Evolutionary conservation across 2,113 vertebrate genomes (phyloP).

Genomic region (Isurus oxyrinchus): DNA sequence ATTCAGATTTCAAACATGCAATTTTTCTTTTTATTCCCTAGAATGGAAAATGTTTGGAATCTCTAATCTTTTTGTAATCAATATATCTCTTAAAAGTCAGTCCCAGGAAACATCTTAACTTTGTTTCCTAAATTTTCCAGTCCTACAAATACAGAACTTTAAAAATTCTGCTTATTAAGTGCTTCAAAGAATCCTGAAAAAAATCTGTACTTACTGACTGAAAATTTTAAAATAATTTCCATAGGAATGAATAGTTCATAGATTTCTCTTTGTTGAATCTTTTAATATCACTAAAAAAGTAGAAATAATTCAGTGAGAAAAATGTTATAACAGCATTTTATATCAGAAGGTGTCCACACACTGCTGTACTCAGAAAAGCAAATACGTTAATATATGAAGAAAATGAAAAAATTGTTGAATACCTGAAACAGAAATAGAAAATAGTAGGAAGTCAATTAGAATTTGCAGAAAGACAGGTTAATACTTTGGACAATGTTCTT

Average conservation of each 20-base stretch:
- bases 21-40: background rate
- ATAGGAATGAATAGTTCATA: background rate
- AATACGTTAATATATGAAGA: background rate
- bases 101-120: background rate
- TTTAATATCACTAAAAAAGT: background rate
- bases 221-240: background rate
- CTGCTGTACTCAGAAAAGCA: background rate
- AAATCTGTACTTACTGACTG: background rate
- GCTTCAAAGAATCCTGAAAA: background rate
- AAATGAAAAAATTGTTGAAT: background rate
- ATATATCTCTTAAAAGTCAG: background rate
- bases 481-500: background rate
- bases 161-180: background rate
- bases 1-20: background rate
- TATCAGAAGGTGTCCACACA: background rate
- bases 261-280: background rate
- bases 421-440: background rate
- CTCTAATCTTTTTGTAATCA: background rate
- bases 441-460: background rate
- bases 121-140: background rate
- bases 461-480: background rate
- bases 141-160: background rate
- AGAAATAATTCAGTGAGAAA: background rate
- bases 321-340: background rate
- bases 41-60: background rate